Evolutionary conservation across 2,797 vertebrate species (phyloP).

Genomic region (Gadopsis marmoratus): DNA sequence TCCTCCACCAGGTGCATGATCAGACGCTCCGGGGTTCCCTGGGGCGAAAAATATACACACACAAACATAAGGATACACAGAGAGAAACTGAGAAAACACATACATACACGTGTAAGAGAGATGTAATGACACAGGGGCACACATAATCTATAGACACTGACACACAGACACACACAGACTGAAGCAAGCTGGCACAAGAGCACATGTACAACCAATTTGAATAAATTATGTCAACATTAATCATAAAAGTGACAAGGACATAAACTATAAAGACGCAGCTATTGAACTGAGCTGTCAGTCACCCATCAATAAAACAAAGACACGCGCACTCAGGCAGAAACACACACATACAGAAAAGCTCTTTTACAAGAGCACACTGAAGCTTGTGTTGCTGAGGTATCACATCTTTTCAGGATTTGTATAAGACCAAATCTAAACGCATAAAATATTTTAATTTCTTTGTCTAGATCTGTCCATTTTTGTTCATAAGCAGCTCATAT

Average conservation of each 20-base stretch:
- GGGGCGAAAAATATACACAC: slow-evolving; percentile 34
- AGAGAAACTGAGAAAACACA: background rate
- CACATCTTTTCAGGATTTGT: background rate
- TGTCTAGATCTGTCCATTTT: background rate
- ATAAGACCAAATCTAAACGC: background rate
- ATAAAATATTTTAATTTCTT: background rate
- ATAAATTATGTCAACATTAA: slow-evolving; percentile 52
- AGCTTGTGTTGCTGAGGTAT: background rate
- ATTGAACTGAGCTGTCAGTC: slow-evolving; percentile 52
- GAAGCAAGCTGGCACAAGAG: background rate
- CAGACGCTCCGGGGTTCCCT: slow-evolving; percentile 96
- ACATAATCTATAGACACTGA: background rate
- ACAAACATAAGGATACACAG: background rate
- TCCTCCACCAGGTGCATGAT: slow-evolving; percentile 98
- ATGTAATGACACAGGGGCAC: too few relatives aligned
- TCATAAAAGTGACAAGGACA: slow-evolving; percentile 70
- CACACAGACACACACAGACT: background rate
- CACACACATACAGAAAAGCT: background rate
- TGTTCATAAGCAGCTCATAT: background rate
- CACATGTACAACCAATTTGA: slow-evolving; percentile 5
- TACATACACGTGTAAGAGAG: too few relatives aligned
- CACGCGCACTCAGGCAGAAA: background rate
- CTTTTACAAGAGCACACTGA: background rate
- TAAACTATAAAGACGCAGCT: slow-evolving; percentile 48
- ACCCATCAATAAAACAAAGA: slow-evolving; percentile 31